Evolutionary conservation across 2,113 vertebrate species (phyloP).

Genomic region (Prinia subflava): DNA sequence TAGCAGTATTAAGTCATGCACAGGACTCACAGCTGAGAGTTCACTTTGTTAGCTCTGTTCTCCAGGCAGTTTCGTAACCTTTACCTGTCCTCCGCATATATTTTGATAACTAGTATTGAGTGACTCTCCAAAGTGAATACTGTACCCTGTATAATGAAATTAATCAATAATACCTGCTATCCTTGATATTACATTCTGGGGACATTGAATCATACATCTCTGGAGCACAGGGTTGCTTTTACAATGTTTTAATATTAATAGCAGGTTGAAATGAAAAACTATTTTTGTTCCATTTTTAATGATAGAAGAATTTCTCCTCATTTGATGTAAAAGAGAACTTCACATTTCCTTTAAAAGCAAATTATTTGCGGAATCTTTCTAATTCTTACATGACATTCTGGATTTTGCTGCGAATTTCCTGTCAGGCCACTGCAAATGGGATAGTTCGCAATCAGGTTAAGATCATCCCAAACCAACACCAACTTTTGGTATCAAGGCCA

Average conservation of each 20-base stretch:
- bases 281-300: background rate
- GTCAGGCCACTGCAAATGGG: background rate
- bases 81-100: conserved; percentile 20
- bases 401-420: background rate
- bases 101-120: conserved; percentile 54
- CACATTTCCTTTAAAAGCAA: background rate
- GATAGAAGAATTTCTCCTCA: background rate
- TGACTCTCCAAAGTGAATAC: conserved; percentile 17
- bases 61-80: background rate
- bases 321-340: background rate
- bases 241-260: background rate
- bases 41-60: background rate
- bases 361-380: background rate
- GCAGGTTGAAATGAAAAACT: background rate
- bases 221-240: background rate
- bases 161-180: conserved; percentile 33
- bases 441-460: background rate
- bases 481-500: background rate
- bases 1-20: background rate
- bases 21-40: background rate
- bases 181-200: background rate
- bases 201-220: background rate
- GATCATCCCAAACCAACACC: background rate
- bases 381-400: background rate
- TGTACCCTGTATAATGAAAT: background rate